These are phyloP conservation scores for Eubasilissa regina DNA, from an alignment of 1,140 invertebrate species.

Conservation along the genomic window DNA sequence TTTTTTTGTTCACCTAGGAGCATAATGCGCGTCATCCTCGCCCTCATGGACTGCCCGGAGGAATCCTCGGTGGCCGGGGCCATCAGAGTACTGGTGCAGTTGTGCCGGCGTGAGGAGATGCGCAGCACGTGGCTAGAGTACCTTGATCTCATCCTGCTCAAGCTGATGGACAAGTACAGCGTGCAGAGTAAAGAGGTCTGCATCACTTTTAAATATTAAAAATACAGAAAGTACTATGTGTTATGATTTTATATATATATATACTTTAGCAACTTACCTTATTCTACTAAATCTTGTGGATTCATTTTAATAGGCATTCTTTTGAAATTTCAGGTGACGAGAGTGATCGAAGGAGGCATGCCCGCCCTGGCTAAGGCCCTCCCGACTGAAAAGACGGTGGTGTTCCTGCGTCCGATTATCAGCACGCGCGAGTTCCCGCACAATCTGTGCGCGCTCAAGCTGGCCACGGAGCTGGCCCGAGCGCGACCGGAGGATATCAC, in stretches of 20 bases:
- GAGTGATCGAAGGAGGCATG: slow-evolving; percentile 73
- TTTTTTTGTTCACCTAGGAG: slow-evolving; percentile 41
- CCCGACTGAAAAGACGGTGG: slow-evolving; percentile 75
- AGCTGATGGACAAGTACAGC: slow-evolving; percentile 89
- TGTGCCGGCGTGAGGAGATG: slow-evolving; percentile 84
- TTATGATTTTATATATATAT: no score
- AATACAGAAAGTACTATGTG: no score
- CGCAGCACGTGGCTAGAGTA: slow-evolving; percentile 86
- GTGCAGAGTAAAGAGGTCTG: slow-evolving; percentile 83
- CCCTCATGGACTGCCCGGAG: slow-evolving; percentile 80
- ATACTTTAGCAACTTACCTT: no score
- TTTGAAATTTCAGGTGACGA: slow-evolving; percentile 61
- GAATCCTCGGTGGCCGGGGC: slow-evolving; percentile 82
- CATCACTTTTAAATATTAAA: no score
- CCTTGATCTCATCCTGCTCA: slow-evolving; percentile 89
- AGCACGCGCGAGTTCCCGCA: slow-evolving; percentile 88
- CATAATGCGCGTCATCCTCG: slow-evolving; percentile 82
- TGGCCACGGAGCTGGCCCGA: slow-evolving; percentile 89
- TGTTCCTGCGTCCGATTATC: slow-evolving; percentile 83
- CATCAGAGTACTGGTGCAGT: slow-evolving; percentile 84
- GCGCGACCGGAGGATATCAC: slow-evolving; percentile 79
- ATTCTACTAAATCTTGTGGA: no score
- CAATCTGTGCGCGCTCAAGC: slow-evolving; percentile 93
- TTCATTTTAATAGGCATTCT: no score
- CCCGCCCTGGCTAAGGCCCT: slow-evolving; percentile 82